Base-by-base conservation (phyloP, 2,113 vertebrate species). In the Dunckerocampus dactyliophorus region DNA sequence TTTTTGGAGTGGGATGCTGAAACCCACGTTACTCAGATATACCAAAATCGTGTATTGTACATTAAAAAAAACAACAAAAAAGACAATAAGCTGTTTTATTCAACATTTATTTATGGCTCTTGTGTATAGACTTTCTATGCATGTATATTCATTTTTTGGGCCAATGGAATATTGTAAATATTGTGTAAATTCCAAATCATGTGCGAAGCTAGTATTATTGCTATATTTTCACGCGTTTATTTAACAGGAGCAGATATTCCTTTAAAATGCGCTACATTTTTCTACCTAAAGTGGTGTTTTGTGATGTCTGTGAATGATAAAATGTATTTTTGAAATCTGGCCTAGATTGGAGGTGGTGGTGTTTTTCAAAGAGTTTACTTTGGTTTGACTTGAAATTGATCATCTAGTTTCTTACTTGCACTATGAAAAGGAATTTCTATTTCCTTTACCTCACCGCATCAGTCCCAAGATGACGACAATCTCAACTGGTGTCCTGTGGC, bases 21-120 rank as follows among this genome's bases (percentile, higher is more conserved):
- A 58, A 53, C 67, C 72, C 71, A 55, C 28, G 69, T 82, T 74
- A 81, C 83, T 87, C 76, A 74, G 80, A 82, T 63, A 78, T 74
- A 90, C 80, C 78, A 85, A 85, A 85, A 79, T 50, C 74, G 54
- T 83, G 51, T 81, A 57, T 80, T 69, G 20, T 53, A 43, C 59
- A 55, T 3, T 12, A 39, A 28, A 45, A 37, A 56, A 55, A n/a
- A 46, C 24, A 53, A 56, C 45, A 67, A 37, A 70, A 54, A 71
- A 66, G 54, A 65, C 72, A 78, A 87, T 85, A 85, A 86, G 78
- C 77, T 85, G 79, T 87, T 86, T 81, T 75, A 77, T 81, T 79
- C 69, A 69, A 72, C 74, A 55, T 81, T 78, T 88, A 81, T 89
- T 89, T 86, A 88, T 85, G 58, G 77, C 61, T 67, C 42, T 50